These are phyloP conservation scores for Trissolcus brochymenae DNA, from an alignment of 2,888 invertebrate species.

Conservation along the genomic window DNA sequence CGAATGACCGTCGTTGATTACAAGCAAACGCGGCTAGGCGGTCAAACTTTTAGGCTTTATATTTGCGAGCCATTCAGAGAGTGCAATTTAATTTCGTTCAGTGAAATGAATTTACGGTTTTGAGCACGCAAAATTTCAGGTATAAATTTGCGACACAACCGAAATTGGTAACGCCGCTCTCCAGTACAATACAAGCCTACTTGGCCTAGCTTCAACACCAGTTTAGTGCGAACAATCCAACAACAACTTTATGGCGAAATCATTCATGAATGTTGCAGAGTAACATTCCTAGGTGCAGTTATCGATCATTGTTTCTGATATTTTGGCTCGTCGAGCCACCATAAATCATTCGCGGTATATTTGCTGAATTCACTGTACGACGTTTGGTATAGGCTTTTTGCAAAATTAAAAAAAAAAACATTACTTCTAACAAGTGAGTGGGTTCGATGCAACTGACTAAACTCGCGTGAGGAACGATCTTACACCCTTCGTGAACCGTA, in stretches of 20 bases:
- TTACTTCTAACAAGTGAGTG: slow-evolving; percentile 9
- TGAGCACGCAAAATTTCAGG: not conserved
- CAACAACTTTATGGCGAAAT: slow-evolving; percentile 24
- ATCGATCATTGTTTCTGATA: slow-evolving; percentile 37
- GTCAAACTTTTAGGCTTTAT: slow-evolving; percentile 12
- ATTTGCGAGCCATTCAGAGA: not conserved
- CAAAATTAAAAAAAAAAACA: slow-evolving; percentile 34
- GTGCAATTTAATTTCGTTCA: not conserved
- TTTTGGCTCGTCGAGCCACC: slow-evolving; percentile 17
- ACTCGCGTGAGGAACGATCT: slow-evolving; percentile 4
- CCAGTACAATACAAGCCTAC: slow-evolving; percentile 15
- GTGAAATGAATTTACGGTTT: slow-evolving; percentile 1
- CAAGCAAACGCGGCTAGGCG: slow-evolving; percentile 12
- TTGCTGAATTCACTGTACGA: slow-evolving; percentile 7
- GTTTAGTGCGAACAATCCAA: slow-evolving; percentile 18
- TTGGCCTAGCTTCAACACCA: slow-evolving; percentile 25
- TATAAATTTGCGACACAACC: slow-evolving; percentile 3
- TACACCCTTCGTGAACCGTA: not conserved
- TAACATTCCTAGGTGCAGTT: slow-evolving; percentile 19
- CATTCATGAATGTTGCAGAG: slow-evolving; percentile 27
- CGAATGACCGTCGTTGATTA: slow-evolving; percentile 33
- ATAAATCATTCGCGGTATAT: slow-evolving; percentile 28
- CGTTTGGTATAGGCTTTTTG: slow-evolving; percentile 27
- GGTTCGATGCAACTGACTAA: slow-evolving; percentile 9
- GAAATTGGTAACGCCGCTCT: slow-evolving; percentile 6